phyloP scores from a whole-genome alignment of 2,888 invertebrate species.

The Apodemia zela region DNA sequence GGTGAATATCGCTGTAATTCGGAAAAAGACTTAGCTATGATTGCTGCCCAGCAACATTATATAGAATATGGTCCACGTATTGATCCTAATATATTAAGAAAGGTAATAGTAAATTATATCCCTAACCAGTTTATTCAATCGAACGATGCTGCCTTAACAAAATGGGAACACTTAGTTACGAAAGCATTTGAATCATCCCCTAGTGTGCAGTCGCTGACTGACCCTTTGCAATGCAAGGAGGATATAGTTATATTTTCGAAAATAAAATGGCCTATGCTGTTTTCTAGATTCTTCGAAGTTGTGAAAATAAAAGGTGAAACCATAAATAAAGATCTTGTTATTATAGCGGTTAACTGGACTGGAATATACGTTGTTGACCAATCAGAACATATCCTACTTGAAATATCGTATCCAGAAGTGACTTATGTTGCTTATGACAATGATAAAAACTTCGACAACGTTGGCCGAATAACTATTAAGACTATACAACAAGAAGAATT shows the following conservation, averaged over 20 bases:
- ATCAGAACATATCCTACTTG: slow-evolving; percentile 93
- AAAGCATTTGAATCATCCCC: slow-evolving; percentile 86
- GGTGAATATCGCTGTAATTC: slow-evolving; percentile 93
- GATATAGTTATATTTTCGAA: slow-evolving; percentile 95
- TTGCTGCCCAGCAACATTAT: slow-evolving; percentile 95
- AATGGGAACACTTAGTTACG: slow-evolving; percentile 87
- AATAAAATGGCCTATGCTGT: slow-evolving; percentile 95
- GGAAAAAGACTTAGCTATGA: slow-evolving; percentile 92
- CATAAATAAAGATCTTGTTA: slow-evolving; percentile 85
- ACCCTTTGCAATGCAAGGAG: slow-evolving; percentile 88
- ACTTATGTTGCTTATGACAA: slow-evolving; percentile 84
- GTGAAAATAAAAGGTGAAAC: slow-evolving; percentile 86
- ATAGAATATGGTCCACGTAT: slow-evolving; percentile 87
- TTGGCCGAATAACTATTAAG: slow-evolving; percentile 86
- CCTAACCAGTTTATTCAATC: slow-evolving; percentile 86
- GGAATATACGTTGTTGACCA: slow-evolving; percentile 96
- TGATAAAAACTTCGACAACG: slow-evolving; percentile 65
- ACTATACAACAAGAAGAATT: slow-evolving; percentile 95
- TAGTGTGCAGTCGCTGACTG: slow-evolving; percentile 84
- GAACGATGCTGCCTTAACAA: slow-evolving; percentile 82
- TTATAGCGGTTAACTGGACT: slow-evolving; percentile 96
- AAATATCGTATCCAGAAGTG: slow-evolving; percentile 93
- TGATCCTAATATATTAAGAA: slow-evolving; percentile 84
- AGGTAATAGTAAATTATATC: slow-evolving; percentile 88
- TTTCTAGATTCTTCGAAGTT: slow-evolving; percentile 96